Percentiles rank a stretch among this genome's conserved stretches.
Evolutionary conservation across 1,140 invertebrate genomes (phyloP).

Genomic region (Bombus ignitus): DNA sequence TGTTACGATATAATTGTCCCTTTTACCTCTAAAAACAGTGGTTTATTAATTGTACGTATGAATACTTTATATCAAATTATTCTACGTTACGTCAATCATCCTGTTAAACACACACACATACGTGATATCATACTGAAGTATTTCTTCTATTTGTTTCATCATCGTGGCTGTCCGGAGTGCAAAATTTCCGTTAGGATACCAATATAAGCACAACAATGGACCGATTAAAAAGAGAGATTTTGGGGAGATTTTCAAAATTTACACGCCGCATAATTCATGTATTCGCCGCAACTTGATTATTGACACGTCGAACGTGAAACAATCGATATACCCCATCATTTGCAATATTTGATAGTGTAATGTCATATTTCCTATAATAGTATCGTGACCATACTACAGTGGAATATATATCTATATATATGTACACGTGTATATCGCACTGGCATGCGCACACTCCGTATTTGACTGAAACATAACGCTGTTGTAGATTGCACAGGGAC

Average conservation of each 20-base stretch:
- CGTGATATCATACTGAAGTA: background rate
- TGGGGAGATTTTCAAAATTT: background rate
- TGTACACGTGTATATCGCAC: background rate
- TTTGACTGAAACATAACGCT: slow-evolving; percentile 38
- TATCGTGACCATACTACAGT: background rate
- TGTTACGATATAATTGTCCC: too few species aligned
- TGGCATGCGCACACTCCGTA: slow-evolving; percentile 4
- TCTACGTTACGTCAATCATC: background rate
- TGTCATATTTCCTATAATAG: slow-evolving; percentile 30
- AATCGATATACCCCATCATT: slow-evolving; percentile 8
- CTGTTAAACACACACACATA: background rate
- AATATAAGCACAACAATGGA: background rate
- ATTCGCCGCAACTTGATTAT: slow-evolving; percentile 5
- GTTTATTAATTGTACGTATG: background rate
- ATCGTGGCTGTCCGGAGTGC: background rate
- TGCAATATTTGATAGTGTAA: slow-evolving; percentile 39
- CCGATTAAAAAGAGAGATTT: background rate
- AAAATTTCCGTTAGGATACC: background rate
- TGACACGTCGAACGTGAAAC: background rate
- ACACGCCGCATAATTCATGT: background rate
- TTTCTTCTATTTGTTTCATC: background rate
- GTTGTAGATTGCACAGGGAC: slow-evolving; percentile 46
- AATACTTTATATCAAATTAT: background rate
- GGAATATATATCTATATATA: background rate
- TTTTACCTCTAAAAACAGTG: too few species aligned